Evolutionary conservation across 2,113 vertebrate genomes (phyloP).

Genomic region (Madoqua kirkii): DNA sequence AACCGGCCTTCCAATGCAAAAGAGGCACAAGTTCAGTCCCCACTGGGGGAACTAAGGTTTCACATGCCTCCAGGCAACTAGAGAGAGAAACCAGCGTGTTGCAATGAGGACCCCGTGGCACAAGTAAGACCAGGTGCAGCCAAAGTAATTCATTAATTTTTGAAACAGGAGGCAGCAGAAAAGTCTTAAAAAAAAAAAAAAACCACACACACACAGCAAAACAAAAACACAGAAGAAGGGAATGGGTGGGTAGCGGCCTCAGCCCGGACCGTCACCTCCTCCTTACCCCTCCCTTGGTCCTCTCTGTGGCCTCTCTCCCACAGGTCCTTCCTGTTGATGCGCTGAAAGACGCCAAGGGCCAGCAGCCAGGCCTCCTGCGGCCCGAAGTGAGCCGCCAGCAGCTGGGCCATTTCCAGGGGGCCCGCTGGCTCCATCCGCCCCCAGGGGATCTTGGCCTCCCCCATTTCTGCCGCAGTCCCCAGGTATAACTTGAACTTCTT

Average conservation of each 20-base stretch:
- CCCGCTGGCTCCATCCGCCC: neutral
- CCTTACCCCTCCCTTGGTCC: conserved; percentile 43
- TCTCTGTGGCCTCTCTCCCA: conserved; percentile 53
- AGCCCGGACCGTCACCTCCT: fast-evolving
- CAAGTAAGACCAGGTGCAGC: neutral
- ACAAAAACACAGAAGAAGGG: neutral
- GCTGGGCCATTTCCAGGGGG: conserved; percentile 50
- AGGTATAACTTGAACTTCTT: conserved; percentile 61
- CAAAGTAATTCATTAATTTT: neutral
- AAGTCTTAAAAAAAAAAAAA: neutral
- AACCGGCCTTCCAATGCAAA: neutral
- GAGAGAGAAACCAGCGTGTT: neutral
- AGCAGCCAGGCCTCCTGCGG: conserved; percentile 13
- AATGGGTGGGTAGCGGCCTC: fast-evolving
- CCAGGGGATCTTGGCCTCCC: conserved; percentile 15
- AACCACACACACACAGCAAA: too few species aligned
- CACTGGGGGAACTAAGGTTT: neutral
- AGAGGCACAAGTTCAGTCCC: neutral
- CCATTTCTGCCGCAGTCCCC: fast-evolving
- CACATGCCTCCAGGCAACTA: neutral
- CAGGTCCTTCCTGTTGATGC: conserved; percentile 58
- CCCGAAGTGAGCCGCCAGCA: conserved; percentile 26
- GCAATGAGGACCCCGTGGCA: neutral
- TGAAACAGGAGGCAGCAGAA: neutral
- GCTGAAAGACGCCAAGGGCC: conserved; percentile 38